A percentile compares a stretch with the other conserved stretches of the same genome.
phyloP scores from a whole-genome alignment of 2,113 vertebrate species.

The Noturus placidus region DNA sequence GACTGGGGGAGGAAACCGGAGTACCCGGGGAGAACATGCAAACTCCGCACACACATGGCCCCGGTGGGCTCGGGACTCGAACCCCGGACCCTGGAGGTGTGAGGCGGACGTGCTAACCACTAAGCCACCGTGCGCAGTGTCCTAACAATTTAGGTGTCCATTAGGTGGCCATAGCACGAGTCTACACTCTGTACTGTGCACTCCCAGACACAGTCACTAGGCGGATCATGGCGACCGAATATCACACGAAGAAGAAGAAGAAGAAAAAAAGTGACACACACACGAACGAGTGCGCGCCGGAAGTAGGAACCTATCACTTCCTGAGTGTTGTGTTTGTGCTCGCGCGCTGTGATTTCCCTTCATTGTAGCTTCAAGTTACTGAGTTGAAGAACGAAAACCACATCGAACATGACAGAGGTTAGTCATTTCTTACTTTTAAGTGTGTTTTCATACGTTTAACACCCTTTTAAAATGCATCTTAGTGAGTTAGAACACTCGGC shows the following conservation, averaged over 20 bases:
- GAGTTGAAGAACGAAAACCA: neutral
- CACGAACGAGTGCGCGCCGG: too few species aligned
- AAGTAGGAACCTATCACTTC: neutral
- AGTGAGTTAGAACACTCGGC: neutral
- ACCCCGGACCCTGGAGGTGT: too few species aligned
- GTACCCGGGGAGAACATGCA: too few species aligned
- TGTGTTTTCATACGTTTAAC: neutral
- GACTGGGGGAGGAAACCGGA: too few species aligned
- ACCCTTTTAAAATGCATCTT: neutral
- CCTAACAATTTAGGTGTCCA: neutral
- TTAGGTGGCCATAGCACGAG: neutral
- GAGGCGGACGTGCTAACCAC: too few species aligned
- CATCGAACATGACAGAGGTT: conserved; percentile 18
- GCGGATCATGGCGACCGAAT: neutral
- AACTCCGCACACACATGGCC: too few species aligned
- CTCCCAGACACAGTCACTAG: neutral
- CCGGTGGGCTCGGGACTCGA: too few species aligned
- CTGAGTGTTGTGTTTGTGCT: neutral
- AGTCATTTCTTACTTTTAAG: neutral
- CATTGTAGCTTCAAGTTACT: neutral
- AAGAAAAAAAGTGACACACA: neutral
- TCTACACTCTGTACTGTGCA: neutral
- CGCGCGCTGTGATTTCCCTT: neutral
- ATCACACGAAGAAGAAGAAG: neutral
- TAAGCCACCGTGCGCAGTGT: too few species aligned